Evolutionary conservation across 2,113 vertebrate genomes (phyloP), one percentile per base, ranked within the genome.

Genomic region (Silurus glanis): DNA sequence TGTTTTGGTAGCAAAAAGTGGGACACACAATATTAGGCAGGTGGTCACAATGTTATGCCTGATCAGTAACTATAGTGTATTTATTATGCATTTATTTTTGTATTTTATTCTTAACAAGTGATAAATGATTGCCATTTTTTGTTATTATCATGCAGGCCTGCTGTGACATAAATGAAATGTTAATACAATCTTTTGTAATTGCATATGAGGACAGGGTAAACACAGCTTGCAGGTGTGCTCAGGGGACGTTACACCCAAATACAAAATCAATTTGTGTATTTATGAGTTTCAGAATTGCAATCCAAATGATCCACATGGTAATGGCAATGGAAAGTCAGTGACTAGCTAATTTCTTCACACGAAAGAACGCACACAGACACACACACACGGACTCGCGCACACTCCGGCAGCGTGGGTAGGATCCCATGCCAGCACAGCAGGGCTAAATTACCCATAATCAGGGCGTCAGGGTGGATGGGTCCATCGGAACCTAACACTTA

Each of bases 361-460:
- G 58, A 47, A 80, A 80, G 51, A 81, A 74, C 83, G 64, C 80
- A 59, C 67, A 67, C 66, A 87, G 75, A 80, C 67, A 76, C 53
- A 25, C 75, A 76, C 75, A 72, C 69, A 74, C 84, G 53, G 80
- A 71, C 83, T 61, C 79, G 49, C 56, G 72, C 55, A 88, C 87
- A 87, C 78, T 55, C 82, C 82, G 69, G 83, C 74, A 87, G 86
- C 75, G 86, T 89, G 89, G 86, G 89, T 86, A 84, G 89, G 82
- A 85, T 89, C 80, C 86, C 72, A 87, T 87, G 88, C 84, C 87
- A 87, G 86, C 81, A 81, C 86, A 89, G 86, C 83, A 88, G 89
- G 89, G 89, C 83, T 89, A 89, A 89, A 89, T 89, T 89, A 89
- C 87, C 89, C 89, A 87, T 89, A 89, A 89, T 89, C 89, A 89